Percentiles rank a stretch among this genome's conserved stretches.
Evolutionary conservation across 1,140 invertebrate species (phyloP).

Genomic region (Drosophila parvula): DNA sequence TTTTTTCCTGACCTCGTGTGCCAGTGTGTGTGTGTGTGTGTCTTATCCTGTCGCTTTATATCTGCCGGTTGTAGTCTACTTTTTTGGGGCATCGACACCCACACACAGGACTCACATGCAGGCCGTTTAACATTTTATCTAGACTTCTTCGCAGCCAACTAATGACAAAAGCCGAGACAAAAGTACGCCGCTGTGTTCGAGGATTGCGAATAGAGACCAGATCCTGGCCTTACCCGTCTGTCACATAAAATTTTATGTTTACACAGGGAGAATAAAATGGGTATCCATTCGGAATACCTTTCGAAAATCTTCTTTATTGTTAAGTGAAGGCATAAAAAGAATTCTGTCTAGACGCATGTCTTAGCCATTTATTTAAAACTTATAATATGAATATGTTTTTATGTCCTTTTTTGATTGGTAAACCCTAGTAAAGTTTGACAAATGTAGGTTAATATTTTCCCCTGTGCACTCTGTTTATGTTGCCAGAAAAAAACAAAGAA

Average conservation of each 20-base stretch:
- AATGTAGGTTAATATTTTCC: neutral
- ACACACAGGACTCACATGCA: conserved; percentile 59
- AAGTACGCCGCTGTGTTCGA: conserved; percentile 60
- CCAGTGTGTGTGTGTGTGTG: conserved; percentile 27
- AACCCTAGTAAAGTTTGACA: neutral
- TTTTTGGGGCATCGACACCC: conserved; percentile 54
- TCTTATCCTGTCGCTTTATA: conserved; percentile 78
- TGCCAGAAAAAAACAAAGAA: conserved; percentile 45
- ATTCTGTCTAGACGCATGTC: conserved; percentile 1
- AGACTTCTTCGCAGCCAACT: conserved; percentile 73
- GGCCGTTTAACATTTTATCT: conserved; percentile 80
- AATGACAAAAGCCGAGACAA: conserved; percentile 78
- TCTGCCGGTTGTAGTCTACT: conserved; percentile 74
- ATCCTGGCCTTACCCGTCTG: conserved; percentile 38
- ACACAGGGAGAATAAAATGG: conserved; percentile 15
- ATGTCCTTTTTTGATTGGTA: neutral
- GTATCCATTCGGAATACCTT: neutral
- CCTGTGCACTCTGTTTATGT: conserved; percentile 54
- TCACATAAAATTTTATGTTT: conserved; percentile 79
- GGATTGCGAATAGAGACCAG: conserved; percentile 41
- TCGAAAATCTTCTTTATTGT: neutral
- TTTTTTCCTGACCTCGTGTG: conserved; percentile 11
- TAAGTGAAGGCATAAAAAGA: neutral
- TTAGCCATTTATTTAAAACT: neutral
- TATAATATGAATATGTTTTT: neutral